Conservation (phyloP, 2,113 vertebrate genomes). For the Alligator sinensis region DNA sequence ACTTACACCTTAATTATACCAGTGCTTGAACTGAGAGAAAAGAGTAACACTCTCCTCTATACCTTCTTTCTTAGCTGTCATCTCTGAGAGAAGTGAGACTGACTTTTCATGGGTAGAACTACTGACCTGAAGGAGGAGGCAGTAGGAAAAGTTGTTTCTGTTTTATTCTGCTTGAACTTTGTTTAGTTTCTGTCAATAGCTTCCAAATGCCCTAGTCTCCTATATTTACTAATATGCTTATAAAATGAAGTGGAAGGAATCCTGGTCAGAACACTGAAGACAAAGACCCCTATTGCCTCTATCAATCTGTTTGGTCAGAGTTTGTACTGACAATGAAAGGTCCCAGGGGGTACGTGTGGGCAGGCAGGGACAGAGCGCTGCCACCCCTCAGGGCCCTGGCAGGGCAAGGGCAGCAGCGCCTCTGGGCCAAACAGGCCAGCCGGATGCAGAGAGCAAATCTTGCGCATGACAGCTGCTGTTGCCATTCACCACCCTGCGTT, state of each 20-base stretch:
- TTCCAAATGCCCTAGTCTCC: not conserved
- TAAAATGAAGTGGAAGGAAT: not conserved
- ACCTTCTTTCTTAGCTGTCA: not conserved
- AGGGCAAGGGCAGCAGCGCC: no score
- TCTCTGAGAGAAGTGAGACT: not conserved
- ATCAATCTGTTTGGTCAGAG: no score
- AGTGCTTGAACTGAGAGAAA: not conserved
- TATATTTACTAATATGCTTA: not conserved
- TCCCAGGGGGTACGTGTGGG: no score
- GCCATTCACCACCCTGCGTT: no score
- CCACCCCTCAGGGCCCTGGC: no score
- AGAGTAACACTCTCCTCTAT: no score
- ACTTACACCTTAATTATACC: not conserved
- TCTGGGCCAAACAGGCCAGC: no score
- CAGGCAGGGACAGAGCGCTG: no score
- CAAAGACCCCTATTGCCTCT: not conserved
- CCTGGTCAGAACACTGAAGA: not conserved
- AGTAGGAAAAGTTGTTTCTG: not conserved
- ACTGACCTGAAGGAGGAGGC: not conserved
- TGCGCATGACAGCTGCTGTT: no score
- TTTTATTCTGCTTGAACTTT: not conserved
- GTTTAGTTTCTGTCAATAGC: not conserved
- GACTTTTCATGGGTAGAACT: fast-evolving
- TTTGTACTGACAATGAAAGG: no score
- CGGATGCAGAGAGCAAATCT: no score